phyloP scores from a whole-genome alignment of 2,113 vertebrate species.

The Micronycteris hirsuta region DNA sequence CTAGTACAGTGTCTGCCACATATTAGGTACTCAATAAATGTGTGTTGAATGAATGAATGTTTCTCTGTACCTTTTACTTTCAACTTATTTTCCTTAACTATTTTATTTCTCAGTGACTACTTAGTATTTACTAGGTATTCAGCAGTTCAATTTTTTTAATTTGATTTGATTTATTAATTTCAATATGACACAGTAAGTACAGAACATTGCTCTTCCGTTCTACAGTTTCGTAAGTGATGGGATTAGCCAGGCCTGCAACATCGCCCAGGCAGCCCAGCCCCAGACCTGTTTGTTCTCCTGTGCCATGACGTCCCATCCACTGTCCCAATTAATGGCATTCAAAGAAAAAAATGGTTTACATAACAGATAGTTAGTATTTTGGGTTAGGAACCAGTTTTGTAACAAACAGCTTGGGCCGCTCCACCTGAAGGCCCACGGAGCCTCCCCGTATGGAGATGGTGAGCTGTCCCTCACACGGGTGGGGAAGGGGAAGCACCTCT shows the following conservation, averaged over 20 bases:
- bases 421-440: not conserved
- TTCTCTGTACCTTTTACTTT: not conserved
- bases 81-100: not conserved
- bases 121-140: not conserved
- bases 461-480: not conserved
- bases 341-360: not conserved
- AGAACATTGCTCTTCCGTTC: not conserved
- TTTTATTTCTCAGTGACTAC: not conserved
- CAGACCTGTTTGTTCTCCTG: not conserved
- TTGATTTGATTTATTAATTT: not conserved
- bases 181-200: not conserved
- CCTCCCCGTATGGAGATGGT: not conserved
- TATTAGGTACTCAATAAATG: not conserved
- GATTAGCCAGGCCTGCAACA: not conserved
- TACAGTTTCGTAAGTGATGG: not conserved
- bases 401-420: not conserved
- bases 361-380: not conserved
- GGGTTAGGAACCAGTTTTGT: constrained; percentile 1
- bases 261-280: not conserved
- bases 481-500: not conserved
- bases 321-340: not conserved
- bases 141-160: not conserved
- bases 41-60: not conserved
- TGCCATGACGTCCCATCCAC: not conserved
- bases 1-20: not conserved